Evolutionary conservation across 2,113 vertebrate species (phyloP).

Genomic region (Oenanthe melanoleuca): DNA sequence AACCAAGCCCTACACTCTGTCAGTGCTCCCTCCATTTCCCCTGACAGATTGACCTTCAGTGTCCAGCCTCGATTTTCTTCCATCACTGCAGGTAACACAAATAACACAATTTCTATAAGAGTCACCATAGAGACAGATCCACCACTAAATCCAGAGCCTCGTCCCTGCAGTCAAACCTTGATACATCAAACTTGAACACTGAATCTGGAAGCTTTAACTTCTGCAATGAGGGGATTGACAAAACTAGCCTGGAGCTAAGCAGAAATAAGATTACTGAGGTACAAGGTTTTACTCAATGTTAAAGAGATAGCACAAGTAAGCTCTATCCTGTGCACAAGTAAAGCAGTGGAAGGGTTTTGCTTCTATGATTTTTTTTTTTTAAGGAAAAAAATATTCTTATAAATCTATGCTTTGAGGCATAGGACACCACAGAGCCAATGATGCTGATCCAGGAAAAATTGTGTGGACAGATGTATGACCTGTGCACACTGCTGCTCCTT

Average conservation of each 20-base stretch:
- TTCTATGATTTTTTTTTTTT: background rate
- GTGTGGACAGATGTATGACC: background rate
- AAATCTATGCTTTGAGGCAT: background rate
- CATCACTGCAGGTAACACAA: background rate
- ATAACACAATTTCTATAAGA: background rate
- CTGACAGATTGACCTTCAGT: background rate
- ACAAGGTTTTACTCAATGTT: background rate
- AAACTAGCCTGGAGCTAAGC: background rate
- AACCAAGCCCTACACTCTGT: background rate
- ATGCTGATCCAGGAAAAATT: background rate
- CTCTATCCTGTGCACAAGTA: background rate
- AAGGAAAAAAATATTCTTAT: background rate
- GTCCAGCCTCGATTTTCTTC: background rate
- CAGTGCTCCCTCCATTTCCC: background rate
- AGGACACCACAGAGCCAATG: background rate
- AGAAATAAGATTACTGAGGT: background rate
- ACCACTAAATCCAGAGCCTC: background rate
- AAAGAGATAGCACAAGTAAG: background rate
- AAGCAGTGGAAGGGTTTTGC: background rate
- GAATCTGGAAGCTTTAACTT: background rate
- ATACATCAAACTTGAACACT: background rate
- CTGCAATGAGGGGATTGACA: background rate
- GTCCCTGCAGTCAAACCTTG: background rate
- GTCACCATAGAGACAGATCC: slow-evolving; percentile 6
- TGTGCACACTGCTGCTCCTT: background rate